Base-by-base conservation (phyloP, 2,797 vertebrate genomes). In the Helarctos malayanus region DNA sequence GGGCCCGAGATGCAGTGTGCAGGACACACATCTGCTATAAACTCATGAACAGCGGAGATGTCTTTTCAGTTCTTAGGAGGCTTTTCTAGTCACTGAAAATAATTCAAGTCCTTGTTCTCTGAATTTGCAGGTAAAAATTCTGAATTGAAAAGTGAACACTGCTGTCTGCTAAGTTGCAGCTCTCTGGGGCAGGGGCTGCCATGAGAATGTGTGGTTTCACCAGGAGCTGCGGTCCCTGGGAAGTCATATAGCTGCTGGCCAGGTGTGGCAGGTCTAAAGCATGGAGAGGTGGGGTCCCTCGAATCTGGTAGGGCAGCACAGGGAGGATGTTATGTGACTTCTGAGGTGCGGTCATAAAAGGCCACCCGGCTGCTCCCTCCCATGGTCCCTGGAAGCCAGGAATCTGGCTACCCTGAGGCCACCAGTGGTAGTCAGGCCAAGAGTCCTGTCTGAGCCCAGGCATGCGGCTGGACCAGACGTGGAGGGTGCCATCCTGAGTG, bases 401-500 rank as follows among this genome's bases (percentile, higher is more conserved):
- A 35, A 61, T 4, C 23, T 6, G 41, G 29, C 32, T 1, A 21
- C 23, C 27, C 69, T 11, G 41, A 59, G 79, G 10, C 47, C 16
- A 1, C 11, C 3, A 2, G 12, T 6, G 47, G 47, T 12, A 11
- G n/a, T 38, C 35, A 16, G 63, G 25, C 61, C 18, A 3, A 19
- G 38, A 75, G 15, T 35, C 29, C 19, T 15, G 21, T 49, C 49
- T 69, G 35, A 71, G 25, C 8, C 23, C 54, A 13, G 29, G 32
- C 23, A 27, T 79, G 32, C 25, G 32, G 35, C 32, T 6, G n/a
- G 38, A 23, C 25, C 71, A 54, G 32, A n/a, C 7, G 0, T 5
- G 13, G 19, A 38, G 1, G 5, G 0, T 0, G 2, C n/a, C 1
- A 1, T 35, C 52, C 19, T 3, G 29, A 29, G 27, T 13, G 7